Evolutionary conservation across 2,888 invertebrate genomes (phyloP).

Genomic region (Pristionchus arcanus): DNA sequence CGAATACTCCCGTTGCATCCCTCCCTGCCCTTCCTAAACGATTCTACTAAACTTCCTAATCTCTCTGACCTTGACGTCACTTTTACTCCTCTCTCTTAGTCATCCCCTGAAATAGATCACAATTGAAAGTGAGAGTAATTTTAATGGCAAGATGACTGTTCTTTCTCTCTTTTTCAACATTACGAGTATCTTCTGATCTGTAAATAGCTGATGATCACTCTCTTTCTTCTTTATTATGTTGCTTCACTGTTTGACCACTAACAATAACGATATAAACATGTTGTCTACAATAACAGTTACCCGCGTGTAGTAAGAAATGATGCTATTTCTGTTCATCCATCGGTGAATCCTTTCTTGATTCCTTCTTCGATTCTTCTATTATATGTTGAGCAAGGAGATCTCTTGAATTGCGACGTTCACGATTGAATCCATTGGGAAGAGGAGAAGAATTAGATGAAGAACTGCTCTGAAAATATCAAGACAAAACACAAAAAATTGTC

Average conservation of each 20-base stretch:
- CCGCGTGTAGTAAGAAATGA: not conserved
- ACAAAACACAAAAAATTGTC: not conserved
- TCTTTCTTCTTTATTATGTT: slow-evolving; percentile 31
- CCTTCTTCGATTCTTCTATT: not conserved
- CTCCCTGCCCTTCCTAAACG: slow-evolving; percentile 37
- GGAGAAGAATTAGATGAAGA: not conserved
- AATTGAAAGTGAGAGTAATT: slow-evolving; percentile 9
- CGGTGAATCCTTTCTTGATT: not conserved
- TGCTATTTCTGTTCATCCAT: not conserved
- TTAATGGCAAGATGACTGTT: not conserved
- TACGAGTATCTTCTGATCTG: slow-evolving; percentile 34
- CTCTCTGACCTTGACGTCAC: slow-evolving; percentile 32
- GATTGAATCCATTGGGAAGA: not conserved
- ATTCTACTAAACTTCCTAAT: slow-evolving; percentile 6
- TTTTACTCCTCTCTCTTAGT: slow-evolving; percentile 13
- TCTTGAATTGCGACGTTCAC: not conserved
- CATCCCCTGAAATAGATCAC: slow-evolving; percentile 18
- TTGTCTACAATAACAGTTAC: not conserved
- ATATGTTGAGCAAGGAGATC: not conserved
- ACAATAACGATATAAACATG: slow-evolving; percentile 27
- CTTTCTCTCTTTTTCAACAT: slow-evolving; percentile 28
- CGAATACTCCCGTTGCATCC: not conserved
- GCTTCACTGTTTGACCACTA: not conserved
- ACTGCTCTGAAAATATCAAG: not conserved
- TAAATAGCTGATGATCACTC: slow-evolving; percentile 30